Conservation (phyloP, 2,888 invertebrate species). For the Ichneumon xanthorius region DNA sequence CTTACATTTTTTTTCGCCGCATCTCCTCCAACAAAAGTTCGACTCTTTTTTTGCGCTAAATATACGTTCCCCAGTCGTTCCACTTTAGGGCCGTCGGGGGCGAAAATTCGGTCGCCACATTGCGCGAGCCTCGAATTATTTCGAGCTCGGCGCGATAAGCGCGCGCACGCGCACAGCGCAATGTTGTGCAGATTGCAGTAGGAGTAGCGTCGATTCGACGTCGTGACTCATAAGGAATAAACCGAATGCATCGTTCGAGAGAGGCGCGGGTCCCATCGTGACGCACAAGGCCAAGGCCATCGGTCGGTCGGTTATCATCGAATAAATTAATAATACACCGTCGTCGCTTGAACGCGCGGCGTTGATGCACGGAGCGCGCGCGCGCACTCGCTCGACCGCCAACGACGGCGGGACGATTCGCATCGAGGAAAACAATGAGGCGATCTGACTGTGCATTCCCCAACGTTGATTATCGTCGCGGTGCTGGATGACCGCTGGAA, state of each 20-base stretch:
- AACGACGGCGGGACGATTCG: constrained; percentile 45
- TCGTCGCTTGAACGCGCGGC: constrained; percentile 32
- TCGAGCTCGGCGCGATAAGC: constrained; percentile 29
- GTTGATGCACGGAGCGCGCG: constrained; percentile 25
- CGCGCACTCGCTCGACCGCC: constrained; percentile 37
- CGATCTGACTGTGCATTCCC: constrained; percentile 44
- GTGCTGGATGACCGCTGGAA: constrained; percentile 46
- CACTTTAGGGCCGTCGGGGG: neutral
- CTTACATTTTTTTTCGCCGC: neutral
- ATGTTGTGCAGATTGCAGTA: constrained; percentile 22
- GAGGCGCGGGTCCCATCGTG: constrained; percentile 55
- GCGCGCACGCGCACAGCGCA: constrained; percentile 18
- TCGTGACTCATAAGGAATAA: constrained; percentile 78
- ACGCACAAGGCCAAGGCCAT: constrained; percentile 81
- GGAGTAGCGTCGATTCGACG: constrained; percentile 53
- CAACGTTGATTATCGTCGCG: constrained; percentile 21
- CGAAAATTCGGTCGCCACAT: neutral
- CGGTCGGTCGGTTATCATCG: constrained; percentile 75
- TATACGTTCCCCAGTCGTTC: neutral
- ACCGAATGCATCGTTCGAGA: constrained; percentile 71
- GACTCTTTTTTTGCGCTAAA: neutral
- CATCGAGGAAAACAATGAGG: constrained; percentile 67
- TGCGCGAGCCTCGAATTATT: constrained; percentile 37
- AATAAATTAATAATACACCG: constrained; percentile 77
- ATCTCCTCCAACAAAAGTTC: neutral